Evolutionary conservation across 2,888 invertebrate genomes (phyloP), one percentile per base, ranked within the genome.

Genomic region (Sipha maydis): DNA sequence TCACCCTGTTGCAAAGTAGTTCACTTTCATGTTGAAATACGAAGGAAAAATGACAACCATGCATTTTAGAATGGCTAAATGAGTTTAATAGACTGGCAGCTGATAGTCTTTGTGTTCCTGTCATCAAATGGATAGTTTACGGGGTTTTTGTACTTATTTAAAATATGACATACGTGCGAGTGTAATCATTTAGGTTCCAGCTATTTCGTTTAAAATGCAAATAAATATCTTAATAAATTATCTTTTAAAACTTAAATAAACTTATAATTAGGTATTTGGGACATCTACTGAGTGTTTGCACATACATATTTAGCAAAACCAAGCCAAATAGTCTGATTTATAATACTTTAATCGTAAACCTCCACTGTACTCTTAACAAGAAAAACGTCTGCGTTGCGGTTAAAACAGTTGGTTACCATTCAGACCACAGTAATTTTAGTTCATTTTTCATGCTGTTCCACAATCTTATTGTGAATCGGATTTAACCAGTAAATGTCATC

Each of bases 371-470:
- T 19, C 61, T 21, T n/a, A n/a, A 85, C 78, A 34, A 78, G 69
- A 69, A 69, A 69, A 85, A 9, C 31, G 41, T 1, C 17, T 7
- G 54, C 38, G 73, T 76, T 85, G 77, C 19, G 85, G 77, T 85
- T 78, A 69, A 85, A 69, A 31, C 69, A 31, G 25, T 76, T 67
- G 8, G 41, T 84, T 41, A 77, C 48, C 85, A 11, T 77, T 85
- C 19, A n/a, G n/a, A 85, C 85, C 85, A 69, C 77, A 78, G 78
- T 34, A n/a, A 41, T 84, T 73, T 83, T 67, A 56, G 41, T 85
- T 85, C 77, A 48, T 85, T 78, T 85, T 48, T 85, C 54, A 76
- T 69, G 67, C 54, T 69, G 54, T 21, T 85, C 34, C 11, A 9
- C 77, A 11, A 48, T 69, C 9, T 1, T 19, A 34, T 54, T 69